These are phyloP conservation scores for Formica exsecta DNA, from an alignment of 1,140 invertebrate species.

Conservation along the genomic window DNA sequence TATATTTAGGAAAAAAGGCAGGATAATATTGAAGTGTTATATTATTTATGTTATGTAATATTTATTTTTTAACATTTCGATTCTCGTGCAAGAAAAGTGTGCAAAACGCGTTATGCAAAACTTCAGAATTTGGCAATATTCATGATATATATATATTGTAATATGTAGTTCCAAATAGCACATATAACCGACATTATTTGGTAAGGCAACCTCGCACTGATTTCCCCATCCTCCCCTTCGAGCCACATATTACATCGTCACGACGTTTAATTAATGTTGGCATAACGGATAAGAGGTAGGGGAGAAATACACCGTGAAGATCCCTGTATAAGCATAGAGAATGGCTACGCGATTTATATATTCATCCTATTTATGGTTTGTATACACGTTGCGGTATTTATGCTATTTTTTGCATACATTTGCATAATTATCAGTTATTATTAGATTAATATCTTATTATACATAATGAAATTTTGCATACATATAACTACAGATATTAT, in stretches of 20 bases:
- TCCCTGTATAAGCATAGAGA: slow-evolving; percentile 6
- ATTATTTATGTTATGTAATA: not conserved
- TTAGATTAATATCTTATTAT: not conserved
- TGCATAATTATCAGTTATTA: slow-evolving; percentile 9
- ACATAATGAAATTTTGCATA: not conserved
- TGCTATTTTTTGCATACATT: not conserved
- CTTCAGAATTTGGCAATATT: not conserved
- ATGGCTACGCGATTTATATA: slow-evolving; percentile 22
- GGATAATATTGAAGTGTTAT: not conserved
- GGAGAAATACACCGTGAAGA: slow-evolving; percentile 64
- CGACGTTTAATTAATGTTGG: slow-evolving; percentile 62
- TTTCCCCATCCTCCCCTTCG: not conserved
- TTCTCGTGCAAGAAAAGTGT: not conserved
- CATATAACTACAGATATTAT: not conserved
- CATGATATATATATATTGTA: not conserved
- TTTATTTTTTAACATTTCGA: not conserved
- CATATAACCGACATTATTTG: slow-evolving; percentile 34
- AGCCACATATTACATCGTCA: slow-evolving; percentile 45
- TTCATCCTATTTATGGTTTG: not conserved
- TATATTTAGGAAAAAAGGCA: not conserved
- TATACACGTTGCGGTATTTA: not conserved
- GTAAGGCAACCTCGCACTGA: slow-evolving; percentile 9
- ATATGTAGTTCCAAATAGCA: not conserved
- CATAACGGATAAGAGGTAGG: slow-evolving; percentile 64
- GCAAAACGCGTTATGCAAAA: not conserved